Evolutionary conservation across 2,888 invertebrate genomes (phyloP), one percentile per base, ranked within the genome.

Genomic region (Morpho deidamia): DNA sequence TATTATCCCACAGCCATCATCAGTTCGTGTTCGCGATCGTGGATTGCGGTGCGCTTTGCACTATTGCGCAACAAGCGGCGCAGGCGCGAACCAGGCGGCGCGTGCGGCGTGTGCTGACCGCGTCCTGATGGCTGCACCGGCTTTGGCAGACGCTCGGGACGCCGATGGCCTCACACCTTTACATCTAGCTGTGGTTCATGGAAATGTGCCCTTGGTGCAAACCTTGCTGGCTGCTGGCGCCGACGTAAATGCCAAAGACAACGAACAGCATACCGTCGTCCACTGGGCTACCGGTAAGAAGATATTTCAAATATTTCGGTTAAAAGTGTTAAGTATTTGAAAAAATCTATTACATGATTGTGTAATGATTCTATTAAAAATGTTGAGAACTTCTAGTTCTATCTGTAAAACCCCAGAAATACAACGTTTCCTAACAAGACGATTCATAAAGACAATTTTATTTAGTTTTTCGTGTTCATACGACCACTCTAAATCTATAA

Each of bases 251-350:
- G 95, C 96, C 44, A 92, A 95, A 63, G 99, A 99, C 81, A 94
- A 95, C 70, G 99, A 99, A 77, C 95, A 96, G 57, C 99, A 99
- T 79, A 97, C 98, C 2, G 95, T 97, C 44, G 95, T 99, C 8
- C 99, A 99, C 81, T 99, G 99, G 99, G 98, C 99, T 11, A 97
- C 98, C 63, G 99, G 98, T 98, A 78, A 86, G 86, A 33, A n/a
- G 33, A 10, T n/a, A n/a, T n/a, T n/a, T n/a, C n/a, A n/a, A n/a
- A n/a, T n/a, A n/a, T n/a, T n/a, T n/a, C n/a, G n/a, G n/a, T n/a
- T n/a, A n/a, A n/a, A n/a, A n/a, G n/a, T n/a, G n/a, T n/a, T n/a
- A n/a, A n/a, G n/a, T n/a, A n/a, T n/a, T n/a, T n/a, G n/a, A n/a
- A n/a, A n/a, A n/a, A n/a, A n/a, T n/a, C n/a, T n/a, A n/a, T n/a